phyloP scores from a whole-genome alignment of 2,888 invertebrate species.

The Drepana falcataria region DNA sequence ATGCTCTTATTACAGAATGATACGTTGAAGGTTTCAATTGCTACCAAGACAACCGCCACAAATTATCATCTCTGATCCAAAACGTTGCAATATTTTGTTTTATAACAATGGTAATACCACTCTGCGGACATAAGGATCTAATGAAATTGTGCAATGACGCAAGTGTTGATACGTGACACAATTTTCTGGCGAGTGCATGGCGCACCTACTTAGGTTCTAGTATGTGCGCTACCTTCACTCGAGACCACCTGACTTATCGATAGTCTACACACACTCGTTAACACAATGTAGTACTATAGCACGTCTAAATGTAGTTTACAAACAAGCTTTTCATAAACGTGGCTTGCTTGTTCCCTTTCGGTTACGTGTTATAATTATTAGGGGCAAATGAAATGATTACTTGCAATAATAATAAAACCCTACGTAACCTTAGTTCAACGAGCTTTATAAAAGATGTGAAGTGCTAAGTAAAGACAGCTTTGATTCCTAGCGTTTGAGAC shows the following conservation, averaged over 20 bases:
- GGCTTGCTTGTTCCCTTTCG: neutral
- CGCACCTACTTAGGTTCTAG: neutral
- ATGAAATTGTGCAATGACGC: slow-evolving; percentile 8
- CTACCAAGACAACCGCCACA: too few species aligned
- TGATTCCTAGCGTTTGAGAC: too few species aligned
- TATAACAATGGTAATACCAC: neutral
- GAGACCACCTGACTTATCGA: slow-evolving; percentile 21
- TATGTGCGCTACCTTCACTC: slow-evolving; percentile 15
- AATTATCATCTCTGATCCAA: too few species aligned
- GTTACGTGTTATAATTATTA: too few species aligned
- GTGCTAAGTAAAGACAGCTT: too few species aligned
- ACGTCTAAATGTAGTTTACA: neutral
- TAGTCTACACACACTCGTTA: slow-evolving; percentile 13
- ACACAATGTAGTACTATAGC: slow-evolving; percentile 15
- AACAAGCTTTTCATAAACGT: neutral
- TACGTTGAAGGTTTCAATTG: too few species aligned
- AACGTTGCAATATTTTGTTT: too few species aligned
- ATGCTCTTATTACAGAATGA: too few species aligned
- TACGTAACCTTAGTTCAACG: too few species aligned
- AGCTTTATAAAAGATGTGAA: too few species aligned
- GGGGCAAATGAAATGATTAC: too few species aligned
- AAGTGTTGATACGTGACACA: slow-evolving; percentile 25
- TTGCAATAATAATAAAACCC: too few species aligned
- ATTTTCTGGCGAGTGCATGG: slow-evolving; percentile 21
- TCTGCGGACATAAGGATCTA: neutral